Percentiles rank a stretch among this genome's conserved stretches.
These are phyloP conservation scores for Cryptoprocta ferox DNA, from an alignment of 2,797 vertebrate genomes.

Conservation along the genomic window DNA sequence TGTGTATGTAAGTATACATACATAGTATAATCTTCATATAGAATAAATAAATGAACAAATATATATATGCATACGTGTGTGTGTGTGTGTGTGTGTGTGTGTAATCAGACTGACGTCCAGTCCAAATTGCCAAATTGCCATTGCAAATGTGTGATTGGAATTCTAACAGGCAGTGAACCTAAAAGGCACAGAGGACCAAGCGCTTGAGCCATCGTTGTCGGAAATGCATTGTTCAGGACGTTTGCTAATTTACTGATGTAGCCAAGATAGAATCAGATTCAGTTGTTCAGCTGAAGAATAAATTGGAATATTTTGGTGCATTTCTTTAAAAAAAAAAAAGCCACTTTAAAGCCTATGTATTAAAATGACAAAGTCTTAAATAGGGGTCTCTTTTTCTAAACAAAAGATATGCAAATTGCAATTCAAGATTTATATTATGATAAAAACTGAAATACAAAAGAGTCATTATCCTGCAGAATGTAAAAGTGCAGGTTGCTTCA, in stretches of 20 bases:
- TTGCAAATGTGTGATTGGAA: constrained; percentile 74
- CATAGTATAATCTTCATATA: neutral
- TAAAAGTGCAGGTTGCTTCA: constrained; percentile 86
- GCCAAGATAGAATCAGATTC: constrained; percentile 75
- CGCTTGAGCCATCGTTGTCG: constrained; percentile 76
- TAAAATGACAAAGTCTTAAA: constrained; percentile 88
- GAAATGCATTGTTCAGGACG: constrained; percentile 84
- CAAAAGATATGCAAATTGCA: constrained; percentile 90
- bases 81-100: neutral
- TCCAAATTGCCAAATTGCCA: constrained; percentile 43
- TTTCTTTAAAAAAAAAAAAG: constrained; percentile 79
- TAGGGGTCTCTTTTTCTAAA: constrained; percentile 87
- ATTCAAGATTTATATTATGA: constrained; percentile 90
- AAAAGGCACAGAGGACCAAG: constrained; percentile 68
- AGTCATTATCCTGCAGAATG: constrained; percentile 89
- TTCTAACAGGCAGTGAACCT: constrained; percentile 70
- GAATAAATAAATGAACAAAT: neutral
- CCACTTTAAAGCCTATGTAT: constrained; percentile 85
- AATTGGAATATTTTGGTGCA: constrained; percentile 89
- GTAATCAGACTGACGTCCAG: neutral
- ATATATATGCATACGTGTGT: neutral
- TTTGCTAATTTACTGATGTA: constrained; percentile 85
- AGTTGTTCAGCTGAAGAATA: constrained; percentile 83
- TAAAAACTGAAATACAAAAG: constrained; percentile 89
- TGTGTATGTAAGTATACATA: neutral